Conservation (phyloP, 1,140 invertebrate genomes). For the Caenorhabditis elegans region DNA sequence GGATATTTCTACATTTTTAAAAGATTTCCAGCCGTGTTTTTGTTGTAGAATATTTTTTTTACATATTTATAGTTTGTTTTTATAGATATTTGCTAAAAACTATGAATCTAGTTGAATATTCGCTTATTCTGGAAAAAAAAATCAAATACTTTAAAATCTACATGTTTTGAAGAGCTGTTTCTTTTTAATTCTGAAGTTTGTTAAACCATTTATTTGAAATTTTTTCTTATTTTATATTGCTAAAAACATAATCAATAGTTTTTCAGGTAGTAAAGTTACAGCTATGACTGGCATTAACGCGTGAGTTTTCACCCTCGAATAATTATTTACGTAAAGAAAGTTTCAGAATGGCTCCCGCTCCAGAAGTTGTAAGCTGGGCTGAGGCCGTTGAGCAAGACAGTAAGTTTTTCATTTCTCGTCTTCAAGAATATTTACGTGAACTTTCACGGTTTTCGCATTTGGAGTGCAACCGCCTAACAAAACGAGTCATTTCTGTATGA, state of each 20-base stretch:
- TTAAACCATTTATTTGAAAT: too few relatives aligned
- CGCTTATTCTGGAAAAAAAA: too few relatives aligned
- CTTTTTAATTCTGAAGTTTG: too few relatives aligned
- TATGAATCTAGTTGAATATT: too few relatives aligned
- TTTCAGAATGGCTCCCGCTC: constrained; percentile 28
- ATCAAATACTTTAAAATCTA: too few relatives aligned
- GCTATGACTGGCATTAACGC: constrained; percentile 14
- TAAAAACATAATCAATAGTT: background rate
- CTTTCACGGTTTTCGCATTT: too few relatives aligned
- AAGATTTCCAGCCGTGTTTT: background rate
- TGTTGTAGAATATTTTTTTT: background rate
- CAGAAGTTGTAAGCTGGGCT: constrained; percentile 48
- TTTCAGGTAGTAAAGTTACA: constrained; percentile 25
- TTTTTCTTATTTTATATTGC: too few relatives aligned
- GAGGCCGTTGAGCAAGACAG: constrained; percentile 51
- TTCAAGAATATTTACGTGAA: background rate
- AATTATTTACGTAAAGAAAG: background rate
- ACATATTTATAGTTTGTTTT: too few relatives aligned
- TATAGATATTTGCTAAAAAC: too few relatives aligned
- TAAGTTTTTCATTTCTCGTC: constrained; percentile 32
- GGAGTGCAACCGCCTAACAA: too few relatives aligned
- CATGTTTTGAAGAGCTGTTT: too few relatives aligned
- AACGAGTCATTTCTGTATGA: background rate
- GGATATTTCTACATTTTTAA: background rate
- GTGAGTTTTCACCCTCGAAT: constrained; percentile 1